Evolutionary conservation across 2,888 invertebrate genomes (phyloP).

Genomic region (Pterostichus niger): DNA sequence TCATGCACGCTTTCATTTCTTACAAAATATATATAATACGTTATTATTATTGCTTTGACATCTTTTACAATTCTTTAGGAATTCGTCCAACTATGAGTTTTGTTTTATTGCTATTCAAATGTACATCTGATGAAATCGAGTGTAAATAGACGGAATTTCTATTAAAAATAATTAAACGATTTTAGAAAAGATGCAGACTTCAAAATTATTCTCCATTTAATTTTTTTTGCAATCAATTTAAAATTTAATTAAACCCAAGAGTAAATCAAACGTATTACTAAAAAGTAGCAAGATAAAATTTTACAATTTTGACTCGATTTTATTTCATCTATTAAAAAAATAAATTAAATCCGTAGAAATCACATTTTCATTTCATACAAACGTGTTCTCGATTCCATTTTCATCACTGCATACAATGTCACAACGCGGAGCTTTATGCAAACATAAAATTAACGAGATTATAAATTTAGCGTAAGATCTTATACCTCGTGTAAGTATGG

Average conservation of each 20-base stretch:
- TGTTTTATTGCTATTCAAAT: too few relatives aligned
- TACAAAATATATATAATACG: too few relatives aligned
- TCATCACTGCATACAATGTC: constrained; percentile 60
- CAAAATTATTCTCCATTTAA: constrained; percentile 33
- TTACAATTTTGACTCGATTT: constrained; percentile 54
- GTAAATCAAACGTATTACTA: constrained; percentile 57
- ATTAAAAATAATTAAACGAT: constrained; percentile 48
- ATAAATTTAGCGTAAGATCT: constrained; percentile 59
- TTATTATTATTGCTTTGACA: too few relatives aligned
- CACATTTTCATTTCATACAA: constrained; percentile 49
- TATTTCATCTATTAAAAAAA: constrained; percentile 60
- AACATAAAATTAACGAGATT: constrained; percentile 64
- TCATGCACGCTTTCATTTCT: too few relatives aligned
- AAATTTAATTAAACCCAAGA: constrained; percentile 57
- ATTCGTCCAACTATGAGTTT: too few relatives aligned
- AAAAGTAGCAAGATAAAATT: constrained; percentile 49
- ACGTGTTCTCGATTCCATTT: constrained; percentile 33
- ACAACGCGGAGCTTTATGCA: constrained; percentile 49
- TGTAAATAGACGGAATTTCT: background rate
- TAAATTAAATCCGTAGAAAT: constrained; percentile 52
- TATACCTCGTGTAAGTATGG: constrained; percentile 1
- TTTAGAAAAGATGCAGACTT: constrained; percentile 12
- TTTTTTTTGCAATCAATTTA: constrained; percentile 53
- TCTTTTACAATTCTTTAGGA: too few relatives aligned
- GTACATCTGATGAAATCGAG: background rate